phyloP scores from a whole-genome alignment of 2,888 invertebrate genomes.

The Agrilus mali region DNA sequence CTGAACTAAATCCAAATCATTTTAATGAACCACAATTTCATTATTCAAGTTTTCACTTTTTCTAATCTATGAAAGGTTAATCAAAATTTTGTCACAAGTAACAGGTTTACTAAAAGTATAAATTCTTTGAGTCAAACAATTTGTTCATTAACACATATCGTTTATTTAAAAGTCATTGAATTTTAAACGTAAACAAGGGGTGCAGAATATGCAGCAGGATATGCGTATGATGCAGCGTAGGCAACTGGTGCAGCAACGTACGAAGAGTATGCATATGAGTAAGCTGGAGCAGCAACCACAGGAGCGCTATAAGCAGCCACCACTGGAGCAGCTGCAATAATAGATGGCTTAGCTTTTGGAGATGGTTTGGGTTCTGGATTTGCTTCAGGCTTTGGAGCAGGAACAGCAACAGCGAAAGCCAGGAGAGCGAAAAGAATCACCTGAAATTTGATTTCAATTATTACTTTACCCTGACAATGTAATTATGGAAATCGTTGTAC shows the following conservation, averaged over 20 bases:
- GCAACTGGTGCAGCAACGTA: slow-evolving; percentile 10
- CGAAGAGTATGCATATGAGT: slow-evolving; percentile 23
- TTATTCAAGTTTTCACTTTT: too few relatives aligned
- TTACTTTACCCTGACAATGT: too few relatives aligned
- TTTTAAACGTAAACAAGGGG: slow-evolving; percentile 15
- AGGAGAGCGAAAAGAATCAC: slow-evolving; percentile 35
- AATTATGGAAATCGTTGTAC: too few relatives aligned
- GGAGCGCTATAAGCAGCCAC: slow-evolving; percentile 18
- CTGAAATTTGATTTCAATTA: slow-evolving; percentile 24
- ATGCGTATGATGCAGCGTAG: slow-evolving; percentile 11
- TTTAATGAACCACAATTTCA: too few relatives aligned
- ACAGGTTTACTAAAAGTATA: too few relatives aligned
- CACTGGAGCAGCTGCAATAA: slow-evolving; percentile 26
- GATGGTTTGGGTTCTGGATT: slow-evolving; percentile 8
- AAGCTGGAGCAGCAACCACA: slow-evolving; percentile 10
- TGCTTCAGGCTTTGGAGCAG: slow-evolving; percentile 28
- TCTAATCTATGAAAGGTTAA: too few relatives aligned
- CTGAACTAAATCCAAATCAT: too few relatives aligned
- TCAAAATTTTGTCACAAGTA: too few relatives aligned
- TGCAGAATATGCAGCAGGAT: slow-evolving; percentile 20
- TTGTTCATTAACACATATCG: too few relatives aligned
- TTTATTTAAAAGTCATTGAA: neutral
- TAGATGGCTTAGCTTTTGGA: slow-evolving; percentile 23
- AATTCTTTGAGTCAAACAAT: too few relatives aligned
- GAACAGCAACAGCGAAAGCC: slow-evolving; percentile 37